Evolutionary conservation across 92 coral and sea anemone genomes (phyloP), one percentile per base, ranked within the genome.

Genomic region (Phenganax marumi): DNA sequence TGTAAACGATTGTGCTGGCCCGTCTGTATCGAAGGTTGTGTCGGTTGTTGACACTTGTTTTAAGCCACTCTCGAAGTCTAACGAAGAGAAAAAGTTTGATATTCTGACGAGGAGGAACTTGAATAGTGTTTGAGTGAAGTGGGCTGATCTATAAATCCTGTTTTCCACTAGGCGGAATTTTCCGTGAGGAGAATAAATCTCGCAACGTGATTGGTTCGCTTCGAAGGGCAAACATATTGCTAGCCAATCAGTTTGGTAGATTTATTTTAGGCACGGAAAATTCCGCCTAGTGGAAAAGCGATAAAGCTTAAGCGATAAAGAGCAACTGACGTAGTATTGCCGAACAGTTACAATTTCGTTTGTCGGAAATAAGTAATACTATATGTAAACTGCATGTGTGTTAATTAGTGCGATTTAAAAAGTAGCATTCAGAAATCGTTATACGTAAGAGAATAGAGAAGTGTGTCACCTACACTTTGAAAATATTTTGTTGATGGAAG

Each of bases 11-110:
- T 22, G 39, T 68, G 47, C 22, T 25, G 73, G 73, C 13, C 73
- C 73, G 11, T 46, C 48, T 68, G 47, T 68, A 68, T 68, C 73
- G 21, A 68, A 68, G 73, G 39, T 10, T 68, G 73, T 68, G 49
- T 25, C 48, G 73, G 13, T 25, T 25, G 73, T 68, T 68, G 10
- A 25, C 73, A 58, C n/a, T 0, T 58, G 65, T 58, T 18, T 58
- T 58, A 58, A 58, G 65, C 65, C 65, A 58, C 8, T 7, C 65
- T 58, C 65, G 7, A 58, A 58, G 65, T 21, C 65, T 58, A 14
- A 58, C 22, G 65, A 58, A 58, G 23, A 58, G 22, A 23, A 58
- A 58, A 18, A 58, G 65, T 58, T 58, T 58, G 14, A 58, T 8
- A 58, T 58, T 58, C 65, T 13, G 65, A 58, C 65, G 8, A 58